These are phyloP conservation scores for Phymastichus coffea DNA, from an alignment of 1,140 invertebrate species.

Conservation along the genomic window DNA sequence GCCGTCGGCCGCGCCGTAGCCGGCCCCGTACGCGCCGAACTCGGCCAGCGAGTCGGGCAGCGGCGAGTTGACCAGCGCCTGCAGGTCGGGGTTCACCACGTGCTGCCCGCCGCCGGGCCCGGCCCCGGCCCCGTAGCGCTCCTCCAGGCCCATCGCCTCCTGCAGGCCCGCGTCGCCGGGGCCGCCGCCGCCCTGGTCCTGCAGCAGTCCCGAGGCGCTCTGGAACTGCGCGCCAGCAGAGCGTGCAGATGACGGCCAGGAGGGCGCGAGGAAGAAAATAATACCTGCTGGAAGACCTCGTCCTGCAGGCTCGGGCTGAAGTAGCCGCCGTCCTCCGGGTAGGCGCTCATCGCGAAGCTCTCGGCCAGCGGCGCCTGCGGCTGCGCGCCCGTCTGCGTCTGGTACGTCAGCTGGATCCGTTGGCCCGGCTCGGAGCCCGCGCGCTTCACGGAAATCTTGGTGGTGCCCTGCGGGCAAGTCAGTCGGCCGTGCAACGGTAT, in stretches of 20 bases:
- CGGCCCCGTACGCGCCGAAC: conserved; percentile 69
- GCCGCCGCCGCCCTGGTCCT: no score
- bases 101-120: conserved; percentile 62
- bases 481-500: no score
- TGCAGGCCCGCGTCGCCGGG: conserved; percentile 64
- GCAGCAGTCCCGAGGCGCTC: conserved; percentile 59
- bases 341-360: conserved; percentile 62
- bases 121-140: conserved; percentile 63
- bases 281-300: conserved; percentile 74
- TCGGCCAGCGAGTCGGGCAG: conserved; percentile 77
- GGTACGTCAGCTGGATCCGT: conserved; percentile 51
- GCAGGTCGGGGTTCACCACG: conserved; percentile 70
- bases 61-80: conserved; percentile 73
- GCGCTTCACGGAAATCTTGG: conserved; percentile 70
- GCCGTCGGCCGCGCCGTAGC: conserved; percentile 58
- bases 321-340: conserved; percentile 69
- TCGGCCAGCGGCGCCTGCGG: conserved; percentile 60
- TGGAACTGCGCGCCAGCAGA: conserved; percentile 63
- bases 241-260: no score
- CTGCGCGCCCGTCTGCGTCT: conserved; percentile 43
- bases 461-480: conserved; percentile 53
- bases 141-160: conserved; percentile 69
- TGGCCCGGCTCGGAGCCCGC: conserved; percentile 68
- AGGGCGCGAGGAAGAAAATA: not conserved
- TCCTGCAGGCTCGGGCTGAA: conserved; percentile 73